Evolutionary conservation across 1,140 invertebrate species (phyloP), one percentile per base, ranked within the genome.

Genomic region (Chironomus tepperi): DNA sequence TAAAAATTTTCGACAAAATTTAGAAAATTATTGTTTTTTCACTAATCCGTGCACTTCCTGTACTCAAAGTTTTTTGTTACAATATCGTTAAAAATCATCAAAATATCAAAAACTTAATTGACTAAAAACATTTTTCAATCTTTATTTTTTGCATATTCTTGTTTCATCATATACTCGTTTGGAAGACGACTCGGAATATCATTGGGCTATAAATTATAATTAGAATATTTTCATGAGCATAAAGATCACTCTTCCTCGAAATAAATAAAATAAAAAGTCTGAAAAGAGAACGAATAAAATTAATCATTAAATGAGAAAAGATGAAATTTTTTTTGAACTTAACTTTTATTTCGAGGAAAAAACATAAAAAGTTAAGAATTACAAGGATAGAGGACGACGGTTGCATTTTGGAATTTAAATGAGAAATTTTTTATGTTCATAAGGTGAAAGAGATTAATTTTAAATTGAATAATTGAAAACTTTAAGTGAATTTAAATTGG

Each of bases 121-220:
- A 43, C 10, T 43, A 43, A 43, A 43, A 43, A 43, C 42, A 10
- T 43, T 43, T 43, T 43, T 43, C 42, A 43, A 43, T 7, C 42
- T 65, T 65, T 18, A 65, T n/a, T 19, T 70, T 67, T 18, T 16
- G 65, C 65, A 70, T 70, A 70, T 18, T 70, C 18, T 18, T 7
- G 19, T 70, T 70, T 70, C 65, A 70, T 70, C 65, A 70, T 70
- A 70, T 18, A 8, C 65, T 18, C 18, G n/a, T 21, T 19, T 21
- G 16, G 9, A 9, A 18, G 64, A 67, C 1, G 16, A 18, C 9
- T 18, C 7, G 18, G 65, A 70, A 19, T 15, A 70, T 70, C 65
- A 70, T 21, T 15, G 18, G 18, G 65, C 18, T 18, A 70, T 70
- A 70, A 70, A 70, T 70, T 70, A 70, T 70, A 70, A 70, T 70